Percentiles rank a stretch among this genome's conserved stretches.
These are phyloP conservation scores for Meiosimyza decipiens DNA, from an alignment of 2,888 invertebrate genomes.

Conservation along the genomic window DNA sequence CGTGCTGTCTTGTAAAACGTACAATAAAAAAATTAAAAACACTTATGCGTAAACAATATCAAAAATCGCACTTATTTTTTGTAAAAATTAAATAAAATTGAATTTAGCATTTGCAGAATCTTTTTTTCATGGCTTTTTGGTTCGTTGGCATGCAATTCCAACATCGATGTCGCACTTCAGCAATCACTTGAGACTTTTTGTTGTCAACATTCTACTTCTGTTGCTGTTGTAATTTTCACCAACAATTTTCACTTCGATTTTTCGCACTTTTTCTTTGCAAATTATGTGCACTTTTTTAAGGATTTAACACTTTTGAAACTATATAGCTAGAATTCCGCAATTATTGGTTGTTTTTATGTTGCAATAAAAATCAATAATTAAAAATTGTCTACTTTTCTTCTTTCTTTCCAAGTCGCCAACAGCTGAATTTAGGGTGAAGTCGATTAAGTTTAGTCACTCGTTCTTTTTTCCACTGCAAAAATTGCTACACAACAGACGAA, in stretches of 20 bases:
- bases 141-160: too few relatives aligned
- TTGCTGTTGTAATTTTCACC: conserved; percentile 11
- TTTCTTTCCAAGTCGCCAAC: conserved; percentile 5
- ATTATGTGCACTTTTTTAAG: neutral
- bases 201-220: conserved; percentile 2
- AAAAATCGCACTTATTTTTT: conserved; percentile 15
- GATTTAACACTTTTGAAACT: too few relatives aligned
- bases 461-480: conserved; percentile 10
- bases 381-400: conserved; percentile 27
- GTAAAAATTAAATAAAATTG: conserved; percentile 18
- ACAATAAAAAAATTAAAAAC: too few relatives aligned
- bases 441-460: conserved; percentile 18
- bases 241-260: conserved; percentile 4
- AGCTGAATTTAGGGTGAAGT: conserved; percentile 18
- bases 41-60: neutral
- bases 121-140: too few relatives aligned
- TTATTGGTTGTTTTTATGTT: too few relatives aligned
- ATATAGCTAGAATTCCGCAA: too few relatives aligned
- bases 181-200: neutral
- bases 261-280: conserved; percentile 18
- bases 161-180: too few relatives aligned
- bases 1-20: too few relatives aligned
- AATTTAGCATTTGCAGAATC: too few relatives aligned
- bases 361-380: conserved; percentile 8
- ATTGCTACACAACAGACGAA: neutral